Evolutionary conservation across 92 coral and sea anemone genomes (phyloP).

Genomic region (Hydrozoanthus gracilis): DNA sequence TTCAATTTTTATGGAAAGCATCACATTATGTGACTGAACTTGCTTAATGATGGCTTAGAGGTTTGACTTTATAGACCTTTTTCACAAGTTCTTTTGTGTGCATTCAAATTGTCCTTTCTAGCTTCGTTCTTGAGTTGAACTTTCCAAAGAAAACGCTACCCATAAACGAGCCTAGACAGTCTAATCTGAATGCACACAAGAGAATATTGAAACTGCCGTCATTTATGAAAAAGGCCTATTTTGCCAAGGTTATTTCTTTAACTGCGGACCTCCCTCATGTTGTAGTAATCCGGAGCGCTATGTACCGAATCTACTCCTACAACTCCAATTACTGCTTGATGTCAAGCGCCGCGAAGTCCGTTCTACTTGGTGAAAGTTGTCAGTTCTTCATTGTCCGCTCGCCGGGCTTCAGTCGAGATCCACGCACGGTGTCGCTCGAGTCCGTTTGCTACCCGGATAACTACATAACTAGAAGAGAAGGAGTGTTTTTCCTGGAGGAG

Average conservation of each 20-base stretch:
- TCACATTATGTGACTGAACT: no score
- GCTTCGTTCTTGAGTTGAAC: no score
- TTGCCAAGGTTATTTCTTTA: background rate
- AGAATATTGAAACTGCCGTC: no score
- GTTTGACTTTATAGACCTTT: no score
- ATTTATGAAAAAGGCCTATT: background rate
- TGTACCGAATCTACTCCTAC: slow-evolving; percentile 81
- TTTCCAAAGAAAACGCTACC: no score
- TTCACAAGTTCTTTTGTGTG: no score
- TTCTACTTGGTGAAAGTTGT: slow-evolving; percentile 64
- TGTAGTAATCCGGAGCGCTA: slow-evolving; percentile 74
- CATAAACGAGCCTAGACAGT: no score
- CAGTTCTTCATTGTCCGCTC: slow-evolving; percentile 90
- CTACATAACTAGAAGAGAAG: slow-evolving; percentile 70
- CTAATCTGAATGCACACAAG: no score
- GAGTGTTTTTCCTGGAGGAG: slow-evolving; percentile 57
- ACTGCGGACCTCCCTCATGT: background rate
- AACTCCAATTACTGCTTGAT: slow-evolving; percentile 62
- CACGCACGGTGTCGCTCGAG: slow-evolving; percentile 88
- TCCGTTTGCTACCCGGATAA: slow-evolving; percentile 81
- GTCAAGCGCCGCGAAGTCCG: slow-evolving; percentile 52
- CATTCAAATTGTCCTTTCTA: no score
- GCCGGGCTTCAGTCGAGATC: slow-evolving; percentile 86
- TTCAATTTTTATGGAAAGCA: no score
- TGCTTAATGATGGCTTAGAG: no score